Evolutionary conservation across 2,888 invertebrate genomes (phyloP), one percentile per base, ranked within the genome.

Genomic region (Apeira syringaria): DNA sequence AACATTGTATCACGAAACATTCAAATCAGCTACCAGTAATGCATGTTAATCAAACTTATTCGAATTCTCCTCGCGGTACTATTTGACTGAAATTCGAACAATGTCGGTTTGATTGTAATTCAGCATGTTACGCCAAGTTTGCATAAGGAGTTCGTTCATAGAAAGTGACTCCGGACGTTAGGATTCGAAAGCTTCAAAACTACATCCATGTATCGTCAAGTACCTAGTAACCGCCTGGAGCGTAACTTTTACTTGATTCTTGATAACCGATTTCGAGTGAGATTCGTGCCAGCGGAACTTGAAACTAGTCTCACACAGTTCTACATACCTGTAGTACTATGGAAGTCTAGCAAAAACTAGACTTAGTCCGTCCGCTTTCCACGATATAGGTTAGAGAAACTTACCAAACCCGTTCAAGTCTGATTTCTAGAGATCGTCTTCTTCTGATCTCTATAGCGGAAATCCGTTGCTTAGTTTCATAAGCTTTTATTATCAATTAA

Each of bases 331-430:
- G 56, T 48, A 70, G 65, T 75, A 68, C 71, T 77, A 76, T 74
- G 77, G 78, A 68, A 74, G 76, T 76, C 74, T 79, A 70, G 83
- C 76, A 88, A 86, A 85, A 88, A 87, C 83, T 80, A 74, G 85
- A 76, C 69, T 66, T 64, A 61, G 63, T 61, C 66, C 60, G 68
- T 59, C 80, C 71, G 84, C 87, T 89, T 89, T 89, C 83, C 80
- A 81, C 78, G 68, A 74, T 80, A 85, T 80, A 76, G 81, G 79
- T 77, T 76, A 81, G 86, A 84, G 86, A 85, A 85, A 85, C 75
- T 75, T 68, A 69, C 64, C 56, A 67, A 65, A 79, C 77, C 70
- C 63, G 78, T 75, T 73, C 65, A 53, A 41, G 59, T 63, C 58
- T 54, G 74, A 75, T 81, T 80, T 82, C 81, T 82, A 77, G 72